Evolutionary conservation across 1,140 invertebrate genomes (phyloP).

Genomic region (Trachymyrmex cornetzi): DNA sequence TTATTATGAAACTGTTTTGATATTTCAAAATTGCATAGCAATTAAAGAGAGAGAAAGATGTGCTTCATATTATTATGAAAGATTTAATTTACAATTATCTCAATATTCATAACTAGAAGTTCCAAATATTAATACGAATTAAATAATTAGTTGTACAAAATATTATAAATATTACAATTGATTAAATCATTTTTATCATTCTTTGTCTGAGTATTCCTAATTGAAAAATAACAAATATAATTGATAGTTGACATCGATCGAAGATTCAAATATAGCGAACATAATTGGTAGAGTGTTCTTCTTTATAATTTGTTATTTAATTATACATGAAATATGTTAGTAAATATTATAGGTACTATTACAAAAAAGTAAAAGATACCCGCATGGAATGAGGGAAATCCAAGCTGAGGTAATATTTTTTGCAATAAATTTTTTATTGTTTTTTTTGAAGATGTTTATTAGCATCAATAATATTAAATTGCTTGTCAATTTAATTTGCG

Average conservation of each 20-base stretch:
- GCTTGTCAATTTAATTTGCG: too few relatives aligned
- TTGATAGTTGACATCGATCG: not conserved
- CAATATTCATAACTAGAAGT: not conserved
- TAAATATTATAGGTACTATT: too few relatives aligned
- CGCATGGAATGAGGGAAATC: too few relatives aligned
- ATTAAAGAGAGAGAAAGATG: not conserved
- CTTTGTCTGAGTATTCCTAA: not conserved
- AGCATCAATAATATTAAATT: too few relatives aligned
- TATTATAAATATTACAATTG: conserved; percentile 25
- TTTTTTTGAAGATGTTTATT: too few relatives aligned
- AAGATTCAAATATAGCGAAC: not conserved
- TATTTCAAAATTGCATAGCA: not conserved
- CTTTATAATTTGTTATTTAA: not conserved
- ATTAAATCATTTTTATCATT: not conserved
- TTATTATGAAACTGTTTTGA: not conserved
- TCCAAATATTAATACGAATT: too few relatives aligned
- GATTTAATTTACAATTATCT: not conserved
- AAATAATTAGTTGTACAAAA: too few relatives aligned
- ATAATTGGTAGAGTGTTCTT: not conserved
- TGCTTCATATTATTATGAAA: not conserved
- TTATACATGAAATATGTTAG: too few relatives aligned
- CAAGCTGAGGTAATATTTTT: too few relatives aligned
- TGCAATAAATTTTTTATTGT: too few relatives aligned
- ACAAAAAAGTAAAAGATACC: too few relatives aligned
- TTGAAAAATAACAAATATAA: not conserved